Conservation (phyloP, 1,140 invertebrate species). For the Drosophila sucinea region DNA sequence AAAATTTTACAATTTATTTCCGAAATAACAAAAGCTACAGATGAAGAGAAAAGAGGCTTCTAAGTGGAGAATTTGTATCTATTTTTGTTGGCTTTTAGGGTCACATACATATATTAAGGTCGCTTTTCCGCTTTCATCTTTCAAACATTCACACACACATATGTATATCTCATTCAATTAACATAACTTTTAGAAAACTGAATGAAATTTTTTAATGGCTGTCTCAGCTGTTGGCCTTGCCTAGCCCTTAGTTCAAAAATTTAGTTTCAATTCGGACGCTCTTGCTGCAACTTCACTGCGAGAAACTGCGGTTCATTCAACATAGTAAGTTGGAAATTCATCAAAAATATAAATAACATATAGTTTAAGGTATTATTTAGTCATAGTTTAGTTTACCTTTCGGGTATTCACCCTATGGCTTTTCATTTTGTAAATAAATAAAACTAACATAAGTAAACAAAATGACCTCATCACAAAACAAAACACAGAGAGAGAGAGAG, state of each 20-base stretch:
- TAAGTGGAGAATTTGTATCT: not conserved
- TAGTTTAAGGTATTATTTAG: not conserved
- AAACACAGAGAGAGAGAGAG: not conserved
- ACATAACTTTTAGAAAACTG: slow-evolving; percentile 8
- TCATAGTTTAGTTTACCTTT: slow-evolving; percentile 8
- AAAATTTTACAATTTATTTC: not conserved
- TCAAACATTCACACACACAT: not conserved
- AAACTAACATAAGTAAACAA: slow-evolving; percentile 33
- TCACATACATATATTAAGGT: not conserved
- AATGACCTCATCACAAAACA: slow-evolving; percentile 44
- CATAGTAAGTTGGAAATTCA: not conserved
- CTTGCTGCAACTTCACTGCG: not conserved
- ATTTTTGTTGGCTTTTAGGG: slow-evolving; percentile 9
- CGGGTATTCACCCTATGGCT: slow-evolving; percentile 11
- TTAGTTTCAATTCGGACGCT: slow-evolving; percentile 20
- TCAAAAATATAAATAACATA: not conserved
- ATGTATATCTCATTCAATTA: slow-evolving; percentile 26
- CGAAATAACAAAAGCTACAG: not conserved
- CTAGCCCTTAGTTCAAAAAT: not conserved
- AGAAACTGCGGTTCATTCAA: no score
- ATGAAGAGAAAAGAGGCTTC: not conserved
- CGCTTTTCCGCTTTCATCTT: not conserved
- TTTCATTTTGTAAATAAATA: slow-evolving; percentile 20
- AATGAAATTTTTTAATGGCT: not conserved
- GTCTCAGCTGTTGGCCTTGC: not conserved